Base-by-base conservation (phyloP, 2,888 invertebrate species). In the Halictus ligatus region DNA sequence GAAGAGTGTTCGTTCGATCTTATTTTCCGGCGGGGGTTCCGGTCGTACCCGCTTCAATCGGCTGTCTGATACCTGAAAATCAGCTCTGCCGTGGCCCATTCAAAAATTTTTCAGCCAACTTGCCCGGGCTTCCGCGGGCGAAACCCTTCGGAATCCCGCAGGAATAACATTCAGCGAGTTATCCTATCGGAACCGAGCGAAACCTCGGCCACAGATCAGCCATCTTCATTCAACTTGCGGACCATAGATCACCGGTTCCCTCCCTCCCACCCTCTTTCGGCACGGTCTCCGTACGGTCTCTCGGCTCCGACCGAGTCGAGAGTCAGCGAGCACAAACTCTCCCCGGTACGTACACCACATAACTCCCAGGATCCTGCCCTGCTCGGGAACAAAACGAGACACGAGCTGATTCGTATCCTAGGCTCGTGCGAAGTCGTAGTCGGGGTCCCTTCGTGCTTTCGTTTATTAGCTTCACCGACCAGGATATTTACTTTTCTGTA, bases 201-300 rank as follows among this genome's bases (percentile, higher is more conserved):
- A 85, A 83, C 85, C 83, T 74, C 64, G 80, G 67, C 75, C 82
- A 83, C 84, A 54, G 87, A 88, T 89, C 89, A 88, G 87, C 82
- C 79, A 87, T 89, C 83, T 86, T 89, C 81, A 71, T 82, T 83
- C 86, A 80, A 86, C 86, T 78, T 78, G 75, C 84, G 81, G 43
- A 73, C 75, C 87, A 73, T 88, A 84, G 78, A 88, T 89, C 88
- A 82, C 76, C 78, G 46, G 81, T 64, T 18, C 81, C 71, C 72
- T 58, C 78, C 80, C 69, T 73, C 40, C 40, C n/a, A 1, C 29
- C 2, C 29, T 2, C 29, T 29, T 2, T 48, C n/a, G 54, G 64
- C 58, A 58, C 58, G n/a, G 58, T 58, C 58, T n/a, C 4, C n/a
- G n/a, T 58, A 58, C 58, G n/a, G 58, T 58, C 58, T 58, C 58